Conservation (phyloP, 2,888 invertebrate species). For the Netelia virgata region DNA sequence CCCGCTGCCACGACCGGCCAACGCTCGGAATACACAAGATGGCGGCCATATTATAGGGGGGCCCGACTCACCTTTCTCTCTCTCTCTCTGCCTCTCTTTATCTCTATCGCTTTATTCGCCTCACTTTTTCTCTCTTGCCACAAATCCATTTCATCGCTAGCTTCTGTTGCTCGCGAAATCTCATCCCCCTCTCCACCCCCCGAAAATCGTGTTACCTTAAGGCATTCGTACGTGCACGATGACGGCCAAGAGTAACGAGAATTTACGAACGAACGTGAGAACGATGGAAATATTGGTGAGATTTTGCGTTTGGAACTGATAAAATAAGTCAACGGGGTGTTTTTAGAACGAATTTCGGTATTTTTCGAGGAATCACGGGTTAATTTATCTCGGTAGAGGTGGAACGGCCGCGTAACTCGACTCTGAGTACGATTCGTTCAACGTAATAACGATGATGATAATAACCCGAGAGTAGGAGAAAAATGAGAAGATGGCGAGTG, state of each 20-base stretch:
- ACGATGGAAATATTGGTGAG: no score
- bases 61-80: conserved; percentile 69
- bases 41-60: conserved; percentile 82
- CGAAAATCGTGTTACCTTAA: conserved; percentile 60
- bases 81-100: conserved; percentile 42
- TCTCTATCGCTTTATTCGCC: conserved; percentile 24
- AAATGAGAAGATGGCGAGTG: conserved; percentile 25
- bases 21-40: conserved; percentile 84
- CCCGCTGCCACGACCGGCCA: conserved; percentile 68
- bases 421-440: conserved; percentile 11
- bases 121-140: conserved; percentile 49
- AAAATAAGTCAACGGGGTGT: no score
- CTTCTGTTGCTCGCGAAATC: conserved; percentile 49
- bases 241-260: no score
- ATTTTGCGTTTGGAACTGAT: no score
- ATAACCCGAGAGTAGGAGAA: not conserved
- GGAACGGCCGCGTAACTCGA: conserved; percentile 22
- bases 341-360: not conserved
- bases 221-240: conserved; percentile 47
- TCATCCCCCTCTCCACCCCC: not conserved
- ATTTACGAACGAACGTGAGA: no score
- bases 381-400: not conserved
- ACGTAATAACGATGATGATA: conserved; percentile 15
- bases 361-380: not conserved
- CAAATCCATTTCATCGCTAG: conserved; percentile 9